Percentiles rank a stretch among this genome's conserved stretches.
These are phyloP conservation scores for Drosophila ercepeae DNA, from an alignment of 1,140 invertebrate genomes.

Conservation along the genomic window DNA sequence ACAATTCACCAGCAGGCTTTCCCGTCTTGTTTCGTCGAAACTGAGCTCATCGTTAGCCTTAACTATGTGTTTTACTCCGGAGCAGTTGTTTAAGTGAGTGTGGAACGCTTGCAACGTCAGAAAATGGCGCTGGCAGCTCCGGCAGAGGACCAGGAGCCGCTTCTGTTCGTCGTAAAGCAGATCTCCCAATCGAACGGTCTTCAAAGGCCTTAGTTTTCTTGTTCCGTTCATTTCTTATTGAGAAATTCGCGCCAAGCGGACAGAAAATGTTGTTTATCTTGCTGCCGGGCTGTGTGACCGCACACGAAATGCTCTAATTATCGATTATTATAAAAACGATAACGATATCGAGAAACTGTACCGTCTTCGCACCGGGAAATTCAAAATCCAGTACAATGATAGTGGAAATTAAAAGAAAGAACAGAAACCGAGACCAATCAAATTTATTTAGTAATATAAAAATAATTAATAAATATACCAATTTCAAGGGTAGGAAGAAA, in stretches of 20 bases:
- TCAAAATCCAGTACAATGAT: not conserved
- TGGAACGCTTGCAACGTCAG: conserved; percentile 42
- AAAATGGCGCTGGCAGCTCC: conserved; percentile 53
- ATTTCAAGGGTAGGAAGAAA: too few species aligned
- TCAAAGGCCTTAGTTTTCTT: conserved; percentile 40
- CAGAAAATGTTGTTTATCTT: not conserved
- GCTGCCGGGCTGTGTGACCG: not conserved
- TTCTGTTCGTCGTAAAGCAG: conserved; percentile 61
- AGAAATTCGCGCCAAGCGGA: conserved; percentile 26
- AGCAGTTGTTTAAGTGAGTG: conserved; percentile 41
- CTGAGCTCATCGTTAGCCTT: conserved; percentile 29
- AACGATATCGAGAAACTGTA: not conserved
- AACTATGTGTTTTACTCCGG: conserved; percentile 46
- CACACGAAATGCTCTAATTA: not conserved
- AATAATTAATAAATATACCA: too few species aligned
- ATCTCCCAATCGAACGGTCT: conserved; percentile 55
- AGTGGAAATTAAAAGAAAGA: not conserved
- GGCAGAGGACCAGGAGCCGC: conserved; percentile 54
- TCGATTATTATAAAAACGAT: not conserved
- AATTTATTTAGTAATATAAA: too few species aligned
- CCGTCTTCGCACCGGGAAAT: not conserved
- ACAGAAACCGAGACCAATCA: too few species aligned
- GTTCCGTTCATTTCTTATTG: conserved; percentile 55
- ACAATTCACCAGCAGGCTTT: conserved; percentile 35
- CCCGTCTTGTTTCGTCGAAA: conserved; percentile 50